Conservation (phyloP, 1,140 invertebrate species). For the Drosophila subpulchrella region DNA sequence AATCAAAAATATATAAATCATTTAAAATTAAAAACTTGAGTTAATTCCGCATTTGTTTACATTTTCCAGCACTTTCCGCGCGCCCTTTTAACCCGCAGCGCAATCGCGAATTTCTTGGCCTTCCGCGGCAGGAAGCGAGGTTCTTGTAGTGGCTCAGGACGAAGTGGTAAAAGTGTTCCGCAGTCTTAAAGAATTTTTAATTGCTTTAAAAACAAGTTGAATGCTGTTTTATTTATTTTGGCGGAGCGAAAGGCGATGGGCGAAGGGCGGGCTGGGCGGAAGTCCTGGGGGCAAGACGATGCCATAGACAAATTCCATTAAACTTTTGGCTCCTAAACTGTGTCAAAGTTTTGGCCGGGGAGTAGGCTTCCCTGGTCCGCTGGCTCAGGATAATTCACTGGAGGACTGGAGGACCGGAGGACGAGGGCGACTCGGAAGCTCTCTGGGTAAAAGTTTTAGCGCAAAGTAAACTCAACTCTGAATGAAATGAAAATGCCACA, state of each 20-base stretch:
- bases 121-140: conserved; percentile 26
- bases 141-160: conserved; percentile 22
- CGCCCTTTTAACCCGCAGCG: background rate
- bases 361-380: conserved; percentile 68
- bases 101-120: conserved; percentile 22
- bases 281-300: conserved; percentile 53
- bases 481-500: conserved; percentile 83
- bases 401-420: conserved; percentile 45
- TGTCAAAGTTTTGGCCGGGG: conserved; percentile 69
- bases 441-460: conserved; percentile 68
- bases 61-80: conserved; percentile 28
- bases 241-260: conserved; percentile 20
- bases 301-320: conserved; percentile 82
- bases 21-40: conserved; percentile 58
- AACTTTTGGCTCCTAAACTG: conserved; percentile 81
- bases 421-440: conserved; percentile 28
- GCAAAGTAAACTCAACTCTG: conserved; percentile 78
- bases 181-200: conserved; percentile 82
- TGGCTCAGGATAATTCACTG: conserved; percentile 79
- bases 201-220: conserved; percentile 82
- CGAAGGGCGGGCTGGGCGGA: conserved; percentile 2
- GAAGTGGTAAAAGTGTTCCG: conserved; percentile 26
- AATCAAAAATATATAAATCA: conserved; percentile 50
- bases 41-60: conserved; percentile 57
- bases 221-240: conserved; percentile 82